Percentiles rank a stretch among this genome's conserved stretches.
Evolutionary conservation across 2,113 vertebrate genomes (phyloP).

Genomic region (Apteryx mantelli): DNA sequence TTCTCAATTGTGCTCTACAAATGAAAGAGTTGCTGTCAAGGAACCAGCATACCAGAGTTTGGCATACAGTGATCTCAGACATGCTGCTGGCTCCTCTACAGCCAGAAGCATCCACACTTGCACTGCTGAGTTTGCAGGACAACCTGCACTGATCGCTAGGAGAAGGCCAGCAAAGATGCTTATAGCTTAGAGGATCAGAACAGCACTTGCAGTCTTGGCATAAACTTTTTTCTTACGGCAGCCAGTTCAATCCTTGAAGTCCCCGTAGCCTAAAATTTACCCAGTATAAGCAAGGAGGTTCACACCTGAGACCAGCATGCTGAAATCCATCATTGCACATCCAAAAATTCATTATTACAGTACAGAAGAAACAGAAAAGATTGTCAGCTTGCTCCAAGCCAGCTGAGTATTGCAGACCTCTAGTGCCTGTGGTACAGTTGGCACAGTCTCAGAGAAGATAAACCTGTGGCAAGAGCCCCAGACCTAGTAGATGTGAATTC

Average conservation of each 20-base stretch:
- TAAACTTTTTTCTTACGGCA: not conserved
- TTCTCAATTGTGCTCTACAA: not conserved
- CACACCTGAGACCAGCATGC: not conserved
- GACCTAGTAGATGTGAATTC: not conserved
- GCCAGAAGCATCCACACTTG: not conserved
- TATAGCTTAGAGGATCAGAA: not conserved
- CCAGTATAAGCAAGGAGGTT: not conserved
- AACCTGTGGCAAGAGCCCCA: not conserved
- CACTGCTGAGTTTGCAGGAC: not conserved
- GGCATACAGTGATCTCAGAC: not conserved
- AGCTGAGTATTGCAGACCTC: not conserved
- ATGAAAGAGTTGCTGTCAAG: not conserved
- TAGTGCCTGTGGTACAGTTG: not conserved
- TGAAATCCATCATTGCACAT: not conserved
- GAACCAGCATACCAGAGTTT: not conserved
- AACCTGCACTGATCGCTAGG: not conserved
- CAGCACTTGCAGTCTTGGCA: not conserved
- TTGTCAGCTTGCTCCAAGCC: not conserved
- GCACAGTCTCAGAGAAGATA: not conserved
- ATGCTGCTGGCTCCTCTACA: not conserved
- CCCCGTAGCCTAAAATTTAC: not conserved
- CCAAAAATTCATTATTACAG: not conserved
- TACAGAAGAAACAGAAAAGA: not conserved
- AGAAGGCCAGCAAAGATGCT: not conserved
- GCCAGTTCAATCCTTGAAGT: not conserved